Conservation (phyloP, 2,888 invertebrate genomes). For the Phorcus lineatus region DNA sequence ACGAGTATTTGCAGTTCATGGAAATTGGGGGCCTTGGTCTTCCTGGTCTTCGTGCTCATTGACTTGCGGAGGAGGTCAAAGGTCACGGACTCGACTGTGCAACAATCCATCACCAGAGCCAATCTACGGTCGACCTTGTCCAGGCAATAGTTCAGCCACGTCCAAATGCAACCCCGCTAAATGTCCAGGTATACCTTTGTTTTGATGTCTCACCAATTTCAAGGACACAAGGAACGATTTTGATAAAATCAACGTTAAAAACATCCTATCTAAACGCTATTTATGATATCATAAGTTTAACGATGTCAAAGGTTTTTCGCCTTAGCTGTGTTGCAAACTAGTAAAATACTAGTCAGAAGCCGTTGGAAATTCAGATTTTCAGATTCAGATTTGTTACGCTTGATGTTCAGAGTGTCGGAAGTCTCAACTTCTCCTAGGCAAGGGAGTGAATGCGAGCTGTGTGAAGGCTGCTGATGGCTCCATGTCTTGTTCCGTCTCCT, state of each 20-base stretch:
- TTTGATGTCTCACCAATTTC: no score
- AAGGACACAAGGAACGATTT: no score
- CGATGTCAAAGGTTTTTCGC: no score
- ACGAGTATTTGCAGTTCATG: neutral
- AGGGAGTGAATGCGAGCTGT: neutral
- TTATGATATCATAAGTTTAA: no score
- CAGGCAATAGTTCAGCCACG: neutral
- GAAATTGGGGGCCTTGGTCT: neutral
- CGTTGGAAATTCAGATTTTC: no score
- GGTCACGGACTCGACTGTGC: neutral
- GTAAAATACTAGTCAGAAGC: no score
- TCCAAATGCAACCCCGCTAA: neutral
- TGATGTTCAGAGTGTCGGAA: neutral
- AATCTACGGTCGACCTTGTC: neutral
- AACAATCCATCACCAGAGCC: conserved; percentile 3
- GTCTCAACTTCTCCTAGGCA: neutral
- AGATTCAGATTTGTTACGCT: no score
- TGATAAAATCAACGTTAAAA: no score
- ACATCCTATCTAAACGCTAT: no score
- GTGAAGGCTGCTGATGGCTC: neutral
- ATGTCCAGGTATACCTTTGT: neutral
- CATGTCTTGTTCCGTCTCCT: neutral
- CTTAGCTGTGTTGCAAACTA: no score
- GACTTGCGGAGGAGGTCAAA: conserved; percentile 6
- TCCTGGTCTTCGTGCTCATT: neutral